A percentile compares a stretch with the other conserved stretches of the same genome.
Evolutionary conservation across 2,113 vertebrate species (phyloP).

Genomic region (Pteruthius melanotis): DNA sequence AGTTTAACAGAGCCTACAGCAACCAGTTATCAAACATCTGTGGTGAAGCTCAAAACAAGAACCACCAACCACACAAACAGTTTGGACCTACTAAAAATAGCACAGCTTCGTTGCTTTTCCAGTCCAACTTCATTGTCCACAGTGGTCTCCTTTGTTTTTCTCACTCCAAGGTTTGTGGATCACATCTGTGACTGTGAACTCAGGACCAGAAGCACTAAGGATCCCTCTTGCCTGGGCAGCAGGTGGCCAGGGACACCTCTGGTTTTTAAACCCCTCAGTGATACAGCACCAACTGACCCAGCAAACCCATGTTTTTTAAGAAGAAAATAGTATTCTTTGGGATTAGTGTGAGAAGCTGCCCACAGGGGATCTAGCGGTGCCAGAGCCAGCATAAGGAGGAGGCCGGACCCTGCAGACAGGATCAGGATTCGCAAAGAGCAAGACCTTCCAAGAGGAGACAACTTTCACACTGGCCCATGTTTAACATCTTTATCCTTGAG

Average conservation of each 20-base stretch:
- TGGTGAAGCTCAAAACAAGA: neutral
- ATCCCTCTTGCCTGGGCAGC: neutral
- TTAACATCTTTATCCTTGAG: no score
- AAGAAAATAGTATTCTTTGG: neutral
- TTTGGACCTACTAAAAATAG: neutral
- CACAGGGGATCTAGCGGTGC: neutral
- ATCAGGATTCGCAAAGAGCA: neutral
- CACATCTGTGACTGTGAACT: neutral
- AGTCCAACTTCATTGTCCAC: neutral
- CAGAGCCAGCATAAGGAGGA: neutral
- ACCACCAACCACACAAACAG: neutral
- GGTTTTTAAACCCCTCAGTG: neutral
- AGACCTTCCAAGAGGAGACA: neutral
- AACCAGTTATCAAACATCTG: neutral
- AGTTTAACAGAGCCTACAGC: neutral
- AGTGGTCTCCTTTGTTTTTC: neutral
- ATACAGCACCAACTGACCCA: neutral
- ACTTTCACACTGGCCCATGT: neutral
- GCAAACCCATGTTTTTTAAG: neutral
- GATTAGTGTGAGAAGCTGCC: neutral
- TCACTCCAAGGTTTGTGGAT: neutral
- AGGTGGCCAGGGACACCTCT: neutral
- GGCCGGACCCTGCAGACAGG: neutral
- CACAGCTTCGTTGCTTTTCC: neutral
- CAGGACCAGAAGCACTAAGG: neutral